phyloP scores from a whole-genome alignment of 2,888 invertebrate species.

The Sinodicranocentrus sp. region DNA sequence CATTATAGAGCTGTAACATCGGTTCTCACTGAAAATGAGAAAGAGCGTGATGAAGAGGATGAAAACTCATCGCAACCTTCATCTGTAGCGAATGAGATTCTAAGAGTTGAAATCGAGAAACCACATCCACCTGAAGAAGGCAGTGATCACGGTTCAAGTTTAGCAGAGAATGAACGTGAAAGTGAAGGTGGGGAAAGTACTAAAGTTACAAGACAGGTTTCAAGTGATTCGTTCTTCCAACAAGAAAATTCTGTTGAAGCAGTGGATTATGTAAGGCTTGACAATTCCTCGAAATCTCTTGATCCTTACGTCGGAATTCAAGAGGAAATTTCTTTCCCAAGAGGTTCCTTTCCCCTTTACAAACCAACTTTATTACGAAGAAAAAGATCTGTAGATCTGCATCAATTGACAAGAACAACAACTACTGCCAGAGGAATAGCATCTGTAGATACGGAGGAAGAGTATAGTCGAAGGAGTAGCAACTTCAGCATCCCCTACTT shows the following conservation, averaged over 20 bases:
- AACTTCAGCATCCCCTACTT: constrained; percentile 43
- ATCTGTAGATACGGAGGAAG: not conserved
- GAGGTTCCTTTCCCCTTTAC: constrained; percentile 4
- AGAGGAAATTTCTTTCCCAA: constrained; percentile 19
- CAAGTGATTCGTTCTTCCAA: not conserved
- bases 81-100: no score
- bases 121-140: not conserved
- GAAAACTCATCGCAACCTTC: not conserved
- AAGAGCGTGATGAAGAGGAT: not conserved
- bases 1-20: not conserved
- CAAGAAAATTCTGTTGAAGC: not conserved
- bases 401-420: not conserved
- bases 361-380: not conserved
- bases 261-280: constrained; percentile 11
- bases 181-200: not conserved
- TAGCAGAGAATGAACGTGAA: not conserved
- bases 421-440: not conserved
- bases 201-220: not conserved
- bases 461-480: constrained; percentile 35
- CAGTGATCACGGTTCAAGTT: not conserved
- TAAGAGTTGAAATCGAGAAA: no score
- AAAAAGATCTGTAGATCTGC: constrained; percentile 33
- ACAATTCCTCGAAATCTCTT: constrained; percentile 17
- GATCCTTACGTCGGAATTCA: constrained; percentile 34
- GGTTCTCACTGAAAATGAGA: not conserved